Base-by-base conservation (phyloP, 1,140 invertebrate genomes). In the Lepidurus apus region DNA sequence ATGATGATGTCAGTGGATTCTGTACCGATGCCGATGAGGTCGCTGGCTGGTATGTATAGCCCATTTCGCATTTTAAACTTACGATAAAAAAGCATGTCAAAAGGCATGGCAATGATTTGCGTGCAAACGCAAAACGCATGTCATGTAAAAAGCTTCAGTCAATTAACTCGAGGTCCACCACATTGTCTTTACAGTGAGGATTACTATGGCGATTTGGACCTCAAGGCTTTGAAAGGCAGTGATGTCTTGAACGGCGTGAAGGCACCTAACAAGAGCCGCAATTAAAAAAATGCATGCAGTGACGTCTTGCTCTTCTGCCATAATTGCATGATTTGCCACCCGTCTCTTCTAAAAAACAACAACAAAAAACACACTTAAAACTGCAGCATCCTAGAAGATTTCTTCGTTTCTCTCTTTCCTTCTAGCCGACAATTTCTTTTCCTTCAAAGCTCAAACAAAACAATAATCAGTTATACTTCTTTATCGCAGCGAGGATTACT, bases 21-120 rank as follows among this genome's bases (percentile, higher is more conserved):
- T 97, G 95, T 85, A 93, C 95, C 86, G 94, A 95, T 83, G 94
- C 95, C 79, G 93, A 95, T 88, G 93, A 95, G 85, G 95, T 96
- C 88, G 92, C 92, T 85, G 94, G 94, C 90, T 97, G 95, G 94
- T 96, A 87, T 93, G 93, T 89, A 74, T 47, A 34, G 34, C 8
- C 11, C 42, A 9, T 42, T 26, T 80, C 53, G 17, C 79, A 82
- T 43, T 79, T 80, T 34, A 80, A 80, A 43, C 81, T 80, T 43
- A 79, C 80, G 77, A 83, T 80, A 45, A 34, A 73, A 75, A 44
- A 76, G 13, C 44, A 45, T 24, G 43, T 11, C 26, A 75, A n/a
- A 73, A 34, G 24, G 74, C 42, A 79, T 34, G 42, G 74, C 21
- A 47, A 73, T 17, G n/a, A 47, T 7, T 21, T 34, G 73, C 17